Percentiles rank a stretch among this genome's conserved stretches.
phyloP scores from a whole-genome alignment of 2,888 invertebrate genomes.

The Meliscaeva auricollis region DNA sequence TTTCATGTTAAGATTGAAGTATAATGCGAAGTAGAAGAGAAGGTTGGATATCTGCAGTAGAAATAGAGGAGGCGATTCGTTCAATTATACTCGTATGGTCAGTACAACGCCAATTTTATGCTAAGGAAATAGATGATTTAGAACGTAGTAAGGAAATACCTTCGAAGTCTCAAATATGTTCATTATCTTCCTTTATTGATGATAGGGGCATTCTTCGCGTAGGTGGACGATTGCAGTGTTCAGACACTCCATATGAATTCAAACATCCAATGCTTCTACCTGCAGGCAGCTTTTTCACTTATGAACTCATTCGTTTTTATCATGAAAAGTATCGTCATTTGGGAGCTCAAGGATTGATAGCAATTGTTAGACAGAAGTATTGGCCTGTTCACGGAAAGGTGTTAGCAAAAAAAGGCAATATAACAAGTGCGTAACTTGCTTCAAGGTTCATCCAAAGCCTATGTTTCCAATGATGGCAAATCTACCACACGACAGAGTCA shows the following conservation, averaged over 20 bases:
- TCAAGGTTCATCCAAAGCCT: too few species aligned
- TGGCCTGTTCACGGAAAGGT: conserved; percentile 31
- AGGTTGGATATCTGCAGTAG: not conserved
- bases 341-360: conserved; percentile 28
- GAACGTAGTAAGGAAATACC: not conserved
- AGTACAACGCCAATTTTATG: conserved; percentile 8
- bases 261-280: conserved; percentile 36
- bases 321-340: conserved; percentile 41
- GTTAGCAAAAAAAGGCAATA: too few species aligned
- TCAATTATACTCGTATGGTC: not conserved
- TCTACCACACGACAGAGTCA: conserved; percentile 51
- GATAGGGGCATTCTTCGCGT: conserved; percentile 23
- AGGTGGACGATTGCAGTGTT: conserved; percentile 23
- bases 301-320: conserved; percentile 34
- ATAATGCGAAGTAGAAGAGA: not conserved
- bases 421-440: too few species aligned
- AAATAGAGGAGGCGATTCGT: not conserved
- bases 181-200: conserved; percentile 21
- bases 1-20: not conserved
- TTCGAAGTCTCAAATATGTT: not conserved
- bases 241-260: not conserved
- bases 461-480: conserved; percentile 35
- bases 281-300: conserved; percentile 14
- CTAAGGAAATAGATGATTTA: not conserved
- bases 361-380: conserved; percentile 38